These are phyloP conservation scores for Rhimphoctona megacephalus DNA, from an alignment of 2,888 invertebrate genomes.

Conservation along the genomic window DNA sequence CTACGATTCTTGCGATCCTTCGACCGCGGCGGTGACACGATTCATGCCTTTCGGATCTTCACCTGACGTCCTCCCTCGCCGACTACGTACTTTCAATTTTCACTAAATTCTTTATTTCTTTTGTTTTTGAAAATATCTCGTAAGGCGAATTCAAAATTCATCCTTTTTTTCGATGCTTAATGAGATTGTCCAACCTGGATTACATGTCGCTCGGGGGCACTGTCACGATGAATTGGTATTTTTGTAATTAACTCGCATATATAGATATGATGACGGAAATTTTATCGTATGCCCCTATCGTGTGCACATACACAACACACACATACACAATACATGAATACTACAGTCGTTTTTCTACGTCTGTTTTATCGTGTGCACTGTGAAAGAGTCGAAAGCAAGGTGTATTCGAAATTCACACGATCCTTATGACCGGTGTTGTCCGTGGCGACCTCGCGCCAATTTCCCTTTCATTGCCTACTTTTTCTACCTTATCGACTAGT, in stretches of 20 bases:
- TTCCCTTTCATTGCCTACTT: not conserved
- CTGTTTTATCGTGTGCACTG: conserved; percentile 14
- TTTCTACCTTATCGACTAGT: not conserved
- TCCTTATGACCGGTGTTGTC: not conserved
- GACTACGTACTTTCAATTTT: not conserved
- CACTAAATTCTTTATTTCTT: not conserved
- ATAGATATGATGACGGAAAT: not conserved
- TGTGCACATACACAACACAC: conserved; percentile 31
- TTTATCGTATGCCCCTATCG: conserved; percentile 27
- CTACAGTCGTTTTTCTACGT: conserved; percentile 49
- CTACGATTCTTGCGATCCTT: conserved; percentile 13
- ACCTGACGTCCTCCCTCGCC: not conserved
- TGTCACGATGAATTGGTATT: not conserved
- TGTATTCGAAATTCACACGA: conserved; percentile 65
- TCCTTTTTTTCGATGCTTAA: not conserved
- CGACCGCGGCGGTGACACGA: conserved; percentile 40
- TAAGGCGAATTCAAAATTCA: not conserved
- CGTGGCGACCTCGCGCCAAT: conserved; percentile 24
- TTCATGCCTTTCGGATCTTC: not conserved
- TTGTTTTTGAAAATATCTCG: not conserved
- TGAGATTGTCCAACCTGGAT: not conserved
- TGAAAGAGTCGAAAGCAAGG: conserved; percentile 56
- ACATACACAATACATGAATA: conserved; percentile 15
- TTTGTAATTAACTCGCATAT: not conserved
- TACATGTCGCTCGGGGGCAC: not conserved